Evolutionary conservation across 2,797 vertebrate genomes (phyloP), one percentile per base, ranked within the genome.

Genomic region (Pelochelys cantorii): DNA sequence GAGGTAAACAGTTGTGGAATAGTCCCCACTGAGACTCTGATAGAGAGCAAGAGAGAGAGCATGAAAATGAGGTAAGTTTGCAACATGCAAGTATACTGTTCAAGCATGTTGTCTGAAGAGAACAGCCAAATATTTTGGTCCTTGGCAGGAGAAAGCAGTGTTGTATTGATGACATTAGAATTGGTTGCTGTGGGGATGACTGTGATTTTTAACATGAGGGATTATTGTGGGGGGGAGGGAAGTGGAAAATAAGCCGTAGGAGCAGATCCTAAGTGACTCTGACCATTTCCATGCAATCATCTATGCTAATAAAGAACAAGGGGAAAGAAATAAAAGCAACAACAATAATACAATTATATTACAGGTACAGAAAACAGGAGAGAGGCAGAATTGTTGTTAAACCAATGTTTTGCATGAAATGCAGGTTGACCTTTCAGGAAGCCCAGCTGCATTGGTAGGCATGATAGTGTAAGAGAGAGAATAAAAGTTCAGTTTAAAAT

Each of bases 31-130:
- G 90, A 93, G 88, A 90, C 88, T 86, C 83, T 4, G 91, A 78
- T 91, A 89, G 90, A 85, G 79, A 95, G 84, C 81, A 84, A 0
- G 12, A 90, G 81, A 20, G 83, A 79, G 88, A 23, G 85, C 88
- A 79, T 23, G 54, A 92, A 91, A 85, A 1, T 86, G 86, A 97
- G 97, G 97, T 98, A 95, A 95, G 97, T 84, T 84, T 85, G 87
- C 8, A 0, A 74, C 13, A 53, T 11, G 52, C 91, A 91, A 95
- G 84, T 86, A 81, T 86, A n/a, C 17, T 18, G 10, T 59, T 85
- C 31, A 37, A 65, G 15, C 5, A 7, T 90, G 90, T 83, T 34
- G 97, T 90, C 74, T 2, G 2, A 4, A 56, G 71, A 52, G 9
- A 60, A 48, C 79, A 86, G 59, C 75, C 80, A 55, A 79, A 15